Base-by-base conservation (phyloP, 1,140 invertebrate genomes). In the Hylaeus anthracinus region DNA sequence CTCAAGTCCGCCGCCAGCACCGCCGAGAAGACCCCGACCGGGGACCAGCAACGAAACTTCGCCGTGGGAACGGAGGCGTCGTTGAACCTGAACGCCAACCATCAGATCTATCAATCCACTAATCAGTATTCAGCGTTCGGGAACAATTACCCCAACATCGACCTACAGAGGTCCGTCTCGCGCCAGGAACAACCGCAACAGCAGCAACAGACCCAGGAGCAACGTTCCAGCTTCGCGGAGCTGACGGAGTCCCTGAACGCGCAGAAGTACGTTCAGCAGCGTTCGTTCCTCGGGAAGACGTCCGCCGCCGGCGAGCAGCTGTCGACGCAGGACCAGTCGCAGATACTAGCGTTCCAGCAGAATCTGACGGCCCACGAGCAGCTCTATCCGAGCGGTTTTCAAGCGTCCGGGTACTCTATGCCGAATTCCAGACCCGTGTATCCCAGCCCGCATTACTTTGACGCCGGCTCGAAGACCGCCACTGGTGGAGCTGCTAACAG, bases 341-440 rank as follows among this genome's bases (percentile, higher is more conserved):
- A 91, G 45, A 45, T 92, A 5, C 58, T 92, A 51, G 85, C 76
- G 58, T 92, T 91, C 64, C 91, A 91, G 53, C 91, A 92, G 56
- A 92, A 91, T 61, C 48, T 92, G 10, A 60, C 90, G 0, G 72
- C 85, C 0, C 91, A 92, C 43, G 91, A 92, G 66, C 84, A 89
- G 2, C 87, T 93, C 10, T 93, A 93, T 64, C 90, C 91, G 55
- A 78, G 84, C 70, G 86, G 92, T 39, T 93, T 93, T 45, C 92
- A 92, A 72, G 81, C 91, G 10, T 87, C 92, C 3, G 83, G 92
- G 0, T 93, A 93, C 67, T 81, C 91, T 2, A 88, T 93, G 85
- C 81, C 92, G 5, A 91, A 90, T 58, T 73, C 92, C 1, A 84
- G 92, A 48, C 88, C 92, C 6, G 90, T 94, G 0, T 94, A 94